These are phyloP conservation scores for Odontesthes bonariensis DNA, from an alignment of 2,113 vertebrate species.

Conservation along the genomic window DNA sequence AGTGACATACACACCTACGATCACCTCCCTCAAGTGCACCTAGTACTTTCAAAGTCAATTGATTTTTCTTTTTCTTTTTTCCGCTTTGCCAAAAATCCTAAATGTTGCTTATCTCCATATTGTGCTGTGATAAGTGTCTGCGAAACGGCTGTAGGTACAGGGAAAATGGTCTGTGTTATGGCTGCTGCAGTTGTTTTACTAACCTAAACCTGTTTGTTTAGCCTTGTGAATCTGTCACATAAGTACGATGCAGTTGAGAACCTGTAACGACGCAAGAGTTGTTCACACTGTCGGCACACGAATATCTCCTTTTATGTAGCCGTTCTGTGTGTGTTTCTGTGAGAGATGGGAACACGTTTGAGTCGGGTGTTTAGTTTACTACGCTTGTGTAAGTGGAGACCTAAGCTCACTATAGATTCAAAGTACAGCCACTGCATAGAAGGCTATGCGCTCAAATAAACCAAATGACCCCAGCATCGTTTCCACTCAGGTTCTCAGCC, in stretches of 20 bases:
- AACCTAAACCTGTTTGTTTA: constrained; percentile 30
- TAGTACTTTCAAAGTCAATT: constrained; percentile 66
- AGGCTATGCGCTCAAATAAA: constrained; percentile 17
- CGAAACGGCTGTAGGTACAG: not conserved
- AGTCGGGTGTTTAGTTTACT: constrained; percentile 22
- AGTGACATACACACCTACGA: constrained; percentile 63
- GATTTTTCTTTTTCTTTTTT: constrained; percentile 39
- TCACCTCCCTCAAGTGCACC: constrained; percentile 43
- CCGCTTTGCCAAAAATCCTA: not conserved
- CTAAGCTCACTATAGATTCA: constrained; percentile 31
- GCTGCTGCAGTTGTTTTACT: constrained; percentile 19
- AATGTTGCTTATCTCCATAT: not conserved
- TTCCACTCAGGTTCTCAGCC: constrained; percentile 26
- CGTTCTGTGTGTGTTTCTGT: not conserved
- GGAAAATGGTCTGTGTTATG: not conserved
- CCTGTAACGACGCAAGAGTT: constrained; percentile 44
- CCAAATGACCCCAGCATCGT: constrained; percentile 17
- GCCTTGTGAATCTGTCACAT: constrained; percentile 39
- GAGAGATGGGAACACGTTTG: constrained; percentile 1
- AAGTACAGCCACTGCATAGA: constrained; percentile 34
- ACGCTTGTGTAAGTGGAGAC: constrained; percentile 27
- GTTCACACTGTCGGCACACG: constrained; percentile 36
- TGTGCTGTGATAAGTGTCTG: not conserved
- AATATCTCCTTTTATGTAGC: constrained; percentile 5
- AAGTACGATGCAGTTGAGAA: constrained; percentile 39